phyloP scores from a whole-genome alignment of 2,797 vertebrate genomes.

The Malacoraja senta region DNA sequence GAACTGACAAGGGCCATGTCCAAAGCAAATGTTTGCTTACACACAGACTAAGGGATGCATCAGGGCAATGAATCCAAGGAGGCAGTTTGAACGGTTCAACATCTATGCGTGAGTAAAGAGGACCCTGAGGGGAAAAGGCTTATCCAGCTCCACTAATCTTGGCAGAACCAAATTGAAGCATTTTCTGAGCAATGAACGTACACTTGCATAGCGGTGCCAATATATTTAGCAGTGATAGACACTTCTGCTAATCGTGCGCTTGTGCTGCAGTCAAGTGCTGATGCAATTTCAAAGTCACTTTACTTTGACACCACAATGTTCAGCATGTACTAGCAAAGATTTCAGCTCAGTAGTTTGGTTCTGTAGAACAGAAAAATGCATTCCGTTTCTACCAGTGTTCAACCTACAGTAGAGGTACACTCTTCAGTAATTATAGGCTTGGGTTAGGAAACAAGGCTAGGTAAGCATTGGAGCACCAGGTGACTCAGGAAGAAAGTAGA shows the following conservation, averaged over 20 bases:
- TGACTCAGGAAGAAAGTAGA: background rate
- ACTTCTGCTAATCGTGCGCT: background rate
- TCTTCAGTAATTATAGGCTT: background rate
- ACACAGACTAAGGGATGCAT: no score
- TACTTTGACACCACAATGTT: background rate
- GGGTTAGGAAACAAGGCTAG: no score
- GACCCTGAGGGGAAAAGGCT: background rate
- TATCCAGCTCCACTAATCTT: constrained; percentile 15
- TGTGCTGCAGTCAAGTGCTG: background rate
- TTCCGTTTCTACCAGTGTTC: background rate
- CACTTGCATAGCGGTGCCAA: background rate
- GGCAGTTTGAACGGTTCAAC: background rate
- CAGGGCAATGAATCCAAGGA: background rate
- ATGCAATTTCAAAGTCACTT: background rate
- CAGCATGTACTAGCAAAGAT: background rate
- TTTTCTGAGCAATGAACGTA: background rate
- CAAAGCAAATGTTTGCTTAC: background rate
- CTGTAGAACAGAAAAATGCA: background rate
- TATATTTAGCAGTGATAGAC: background rate
- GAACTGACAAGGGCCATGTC: background rate
- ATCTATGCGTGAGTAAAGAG: constrained; percentile 1
- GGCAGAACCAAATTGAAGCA: background rate
- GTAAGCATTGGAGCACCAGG: background rate
- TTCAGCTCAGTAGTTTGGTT: background rate
- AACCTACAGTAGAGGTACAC: background rate